Conservation (phyloP, 1,140 invertebrate species). For the Bombyx mandarina region DNA sequence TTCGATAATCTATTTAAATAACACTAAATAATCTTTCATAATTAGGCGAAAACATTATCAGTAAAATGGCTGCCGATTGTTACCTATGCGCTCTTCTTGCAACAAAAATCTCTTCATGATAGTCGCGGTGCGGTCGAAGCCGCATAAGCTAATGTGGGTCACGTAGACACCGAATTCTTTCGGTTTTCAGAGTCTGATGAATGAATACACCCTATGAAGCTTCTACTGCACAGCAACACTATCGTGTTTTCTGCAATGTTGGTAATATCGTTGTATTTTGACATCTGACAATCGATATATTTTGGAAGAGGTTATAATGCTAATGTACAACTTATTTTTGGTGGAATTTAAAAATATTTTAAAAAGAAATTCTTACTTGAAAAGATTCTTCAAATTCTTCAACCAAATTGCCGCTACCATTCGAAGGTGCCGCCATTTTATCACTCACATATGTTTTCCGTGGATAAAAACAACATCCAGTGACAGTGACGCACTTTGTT, state of each 20-base stretch:
- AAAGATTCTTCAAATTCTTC: slow-evolving; percentile 90
- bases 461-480: neutral
- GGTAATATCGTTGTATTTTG: slow-evolving; percentile 42
- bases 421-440: slow-evolving; percentile 82
- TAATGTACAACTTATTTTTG: slow-evolving; percentile 11
- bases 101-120: slow-evolving; percentile 41
- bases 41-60: slow-evolving; percentile 63
- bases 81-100: slow-evolving; percentile 60
- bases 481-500: slow-evolving; percentile 1
- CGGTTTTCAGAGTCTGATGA: slow-evolving; percentile 21
- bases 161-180: slow-evolving; percentile 51
- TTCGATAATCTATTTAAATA: slow-evolving; percentile 24
- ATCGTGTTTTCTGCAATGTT: slow-evolving; percentile 42
- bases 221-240: slow-evolving; percentile 47
- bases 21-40: slow-evolving; percentile 33
- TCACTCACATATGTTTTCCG: slow-evolving; percentile 6
- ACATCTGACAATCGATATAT: slow-evolving; percentile 30
- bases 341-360: slow-evolving; percentile 4
- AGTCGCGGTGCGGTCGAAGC: slow-evolving; percentile 40
- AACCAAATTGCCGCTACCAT: slow-evolving; percentile 84
- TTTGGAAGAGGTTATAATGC: slow-evolving; percentile 40
- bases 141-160: slow-evolving; percentile 54
- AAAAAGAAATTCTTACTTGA: slow-evolving; percentile 65
- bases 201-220: slow-evolving; percentile 48
- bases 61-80: slow-evolving; percentile 61